These are phyloP conservation scores for Drosophila nannoptera DNA, from an alignment of 1,140 invertebrate genomes.

Conservation along the genomic window DNA sequence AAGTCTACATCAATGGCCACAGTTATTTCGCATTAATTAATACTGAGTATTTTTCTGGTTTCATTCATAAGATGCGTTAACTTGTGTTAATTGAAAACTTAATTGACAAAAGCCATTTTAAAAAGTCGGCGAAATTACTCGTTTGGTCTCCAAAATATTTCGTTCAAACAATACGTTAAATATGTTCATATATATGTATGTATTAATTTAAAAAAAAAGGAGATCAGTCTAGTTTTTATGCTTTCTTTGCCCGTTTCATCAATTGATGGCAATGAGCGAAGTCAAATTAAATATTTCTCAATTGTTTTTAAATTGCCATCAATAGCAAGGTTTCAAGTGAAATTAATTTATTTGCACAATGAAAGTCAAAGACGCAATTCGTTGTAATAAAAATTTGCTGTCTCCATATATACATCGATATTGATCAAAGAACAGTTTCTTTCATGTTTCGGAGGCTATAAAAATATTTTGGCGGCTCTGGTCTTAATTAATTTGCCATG, in stretches of 20 bases:
- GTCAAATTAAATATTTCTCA: constrained; percentile 66
- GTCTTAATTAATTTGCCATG: constrained; percentile 43
- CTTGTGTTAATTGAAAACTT: constrained; percentile 44
- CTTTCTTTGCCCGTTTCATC: constrained; percentile 46
- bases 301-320: constrained; percentile 76
- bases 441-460: constrained; percentile 10
- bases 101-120: constrained; percentile 60
- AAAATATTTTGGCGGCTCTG: constrained; percentile 16
- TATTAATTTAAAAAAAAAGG: neutral
- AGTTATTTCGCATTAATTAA: constrained; percentile 46
- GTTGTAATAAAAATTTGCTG: constrained; percentile 38
- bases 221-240: constrained; percentile 18
- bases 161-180: constrained; percentile 33
- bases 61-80: constrained; percentile 42
- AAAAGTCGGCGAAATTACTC: constrained; percentile 35
- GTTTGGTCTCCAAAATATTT: constrained; percentile 20
- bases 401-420: constrained; percentile 23
- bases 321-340: constrained; percentile 74
- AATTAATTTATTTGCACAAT: constrained; percentile 75
- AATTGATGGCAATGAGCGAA: constrained; percentile 60
- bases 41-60: constrained; percentile 15
- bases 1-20: neutral
- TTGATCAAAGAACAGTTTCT: constrained; percentile 19
- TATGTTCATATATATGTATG: neutral
- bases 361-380: constrained; percentile 70